Percentiles rank a stretch among this genome's conserved stretches.
Evolutionary conservation across 2,113 vertebrate species (phyloP).

Genomic region (Geothlypis trichas): DNA sequence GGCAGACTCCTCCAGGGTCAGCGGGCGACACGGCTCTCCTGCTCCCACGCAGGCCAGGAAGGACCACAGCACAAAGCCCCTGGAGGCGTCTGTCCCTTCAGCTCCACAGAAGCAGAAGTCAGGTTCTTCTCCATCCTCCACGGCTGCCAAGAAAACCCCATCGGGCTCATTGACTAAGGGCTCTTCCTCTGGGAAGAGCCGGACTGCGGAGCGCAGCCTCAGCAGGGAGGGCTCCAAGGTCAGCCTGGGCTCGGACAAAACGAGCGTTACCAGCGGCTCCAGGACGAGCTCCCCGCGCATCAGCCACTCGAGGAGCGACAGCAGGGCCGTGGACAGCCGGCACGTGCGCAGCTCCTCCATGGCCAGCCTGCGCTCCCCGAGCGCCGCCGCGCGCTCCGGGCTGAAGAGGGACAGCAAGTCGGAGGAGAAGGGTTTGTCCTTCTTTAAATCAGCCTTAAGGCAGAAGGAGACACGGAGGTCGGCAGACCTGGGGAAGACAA

Average conservation of each 20-base stretch:
- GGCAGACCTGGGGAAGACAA: slow-evolving; percentile 90
- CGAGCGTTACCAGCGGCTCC: slow-evolving; percentile 49
- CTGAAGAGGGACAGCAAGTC: slow-evolving; percentile 89
- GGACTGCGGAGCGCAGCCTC: slow-evolving; percentile 83
- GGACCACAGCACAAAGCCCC: slow-evolving; percentile 64
- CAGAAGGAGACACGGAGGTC: slow-evolving; percentile 94
- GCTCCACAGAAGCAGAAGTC: slow-evolving; percentile 80
- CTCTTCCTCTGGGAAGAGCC: slow-evolving; percentile 74
- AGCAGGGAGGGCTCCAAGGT: slow-evolving; percentile 86
- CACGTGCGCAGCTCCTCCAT: slow-evolving; percentile 89
- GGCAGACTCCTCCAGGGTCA: slow-evolving; percentile 71
- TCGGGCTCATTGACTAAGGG: slow-evolving; percentile 67
- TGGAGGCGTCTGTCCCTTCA: slow-evolving; percentile 56
- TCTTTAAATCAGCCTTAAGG: slow-evolving; percentile 92
- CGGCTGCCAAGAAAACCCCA: slow-evolving; percentile 75
- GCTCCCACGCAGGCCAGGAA: slow-evolving; percentile 78
- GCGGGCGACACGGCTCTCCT: slow-evolving; percentile 76
- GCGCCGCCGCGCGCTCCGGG: slow-evolving; percentile 68
- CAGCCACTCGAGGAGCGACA: slow-evolving; percentile 73
- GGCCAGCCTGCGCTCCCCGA: slow-evolving; percentile 90
- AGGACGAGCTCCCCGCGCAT: slow-evolving; percentile 71
- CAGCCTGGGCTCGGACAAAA: slow-evolving; percentile 81
- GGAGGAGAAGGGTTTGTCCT: slow-evolving; percentile 94
- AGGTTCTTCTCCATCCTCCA: slow-evolving; percentile 70
- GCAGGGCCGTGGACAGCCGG: slow-evolving; percentile 69